A percentile compares a stretch with the other conserved stretches of the same genome.
phyloP scores from a whole-genome alignment of 2,888 invertebrate genomes.

The Kryphioiulus occultus region DNA sequence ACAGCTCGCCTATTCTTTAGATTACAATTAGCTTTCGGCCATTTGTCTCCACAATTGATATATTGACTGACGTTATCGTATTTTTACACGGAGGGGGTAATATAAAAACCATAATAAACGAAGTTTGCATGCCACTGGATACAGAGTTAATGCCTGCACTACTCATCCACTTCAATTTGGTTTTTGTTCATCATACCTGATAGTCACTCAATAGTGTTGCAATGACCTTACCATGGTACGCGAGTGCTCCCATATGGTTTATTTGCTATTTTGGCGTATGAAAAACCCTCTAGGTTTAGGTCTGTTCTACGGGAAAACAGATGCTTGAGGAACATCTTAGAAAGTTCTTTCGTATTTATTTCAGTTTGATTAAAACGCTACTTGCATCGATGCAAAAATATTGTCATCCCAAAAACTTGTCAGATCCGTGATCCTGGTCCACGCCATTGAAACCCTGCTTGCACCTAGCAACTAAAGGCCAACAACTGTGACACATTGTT shows the following conservation, averaged over 20 bases:
- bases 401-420: background rate
- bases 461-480: slow-evolving; percentile 18
- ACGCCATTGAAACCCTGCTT: background rate
- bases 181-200: background rate
- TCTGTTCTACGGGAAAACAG: no score
- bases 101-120: background rate
- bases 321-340: no score
- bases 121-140: background rate
- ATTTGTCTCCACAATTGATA: background rate
- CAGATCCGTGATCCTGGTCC: background rate
- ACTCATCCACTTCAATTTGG: background rate
- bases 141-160: background rate
- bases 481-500: slow-evolving; percentile 40
- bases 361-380: background rate
- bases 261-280: no score
- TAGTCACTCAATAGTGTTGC: background rate
- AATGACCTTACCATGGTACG: background rate
- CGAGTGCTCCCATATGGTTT: no score
- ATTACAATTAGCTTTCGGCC: background rate
- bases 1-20: background rate
- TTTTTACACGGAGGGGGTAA: background rate
- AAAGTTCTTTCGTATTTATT: background rate
- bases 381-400: background rate
- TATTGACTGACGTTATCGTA: background rate
- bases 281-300: no score